A percentile compares a stretch with the other conserved stretches of the same genome.
Evolutionary conservation across 2,113 vertebrate species (phyloP).

Genomic region (Prunella himalayana): DNA sequence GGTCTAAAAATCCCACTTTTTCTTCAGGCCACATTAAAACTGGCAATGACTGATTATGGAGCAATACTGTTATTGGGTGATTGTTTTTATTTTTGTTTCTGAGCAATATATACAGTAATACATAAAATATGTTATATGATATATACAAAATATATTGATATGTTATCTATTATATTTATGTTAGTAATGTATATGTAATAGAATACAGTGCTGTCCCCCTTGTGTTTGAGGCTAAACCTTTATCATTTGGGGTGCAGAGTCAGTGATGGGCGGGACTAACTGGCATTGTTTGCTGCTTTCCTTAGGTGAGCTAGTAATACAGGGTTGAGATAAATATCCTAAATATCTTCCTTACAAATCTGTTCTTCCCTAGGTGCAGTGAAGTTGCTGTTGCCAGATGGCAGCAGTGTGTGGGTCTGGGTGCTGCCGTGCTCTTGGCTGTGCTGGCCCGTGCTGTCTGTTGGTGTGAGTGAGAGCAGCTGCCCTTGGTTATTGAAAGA

Average conservation of each 20-base stretch:
- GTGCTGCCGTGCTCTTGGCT: accelerated
- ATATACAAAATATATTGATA: background rate
- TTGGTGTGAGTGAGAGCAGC: background rate
- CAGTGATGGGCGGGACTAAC: background rate
- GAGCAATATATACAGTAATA: background rate
- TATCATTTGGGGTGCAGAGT: background rate
- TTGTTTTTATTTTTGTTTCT: background rate
- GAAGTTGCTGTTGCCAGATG: background rate
- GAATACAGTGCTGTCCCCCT: background rate
- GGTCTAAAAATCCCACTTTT: background rate
- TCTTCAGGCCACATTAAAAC: background rate
- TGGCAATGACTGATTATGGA: background rate
- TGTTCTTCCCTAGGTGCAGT: background rate
- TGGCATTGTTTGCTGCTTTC: background rate
- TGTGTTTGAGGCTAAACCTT: background rate
- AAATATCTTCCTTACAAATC: accelerated
- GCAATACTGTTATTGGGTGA: background rate
- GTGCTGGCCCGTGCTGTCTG: accelerated
- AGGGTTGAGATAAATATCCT: background rate
- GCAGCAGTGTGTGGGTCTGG: background rate
- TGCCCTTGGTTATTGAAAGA: accelerated
- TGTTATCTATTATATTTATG: background rate
- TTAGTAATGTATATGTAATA: background rate
- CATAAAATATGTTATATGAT: background rate
- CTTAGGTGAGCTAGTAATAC: background rate